Evolutionary conservation across 1,140 invertebrate species (phyloP), one percentile per base, ranked within the genome.

Genomic region (Linepithema humile): DNA sequence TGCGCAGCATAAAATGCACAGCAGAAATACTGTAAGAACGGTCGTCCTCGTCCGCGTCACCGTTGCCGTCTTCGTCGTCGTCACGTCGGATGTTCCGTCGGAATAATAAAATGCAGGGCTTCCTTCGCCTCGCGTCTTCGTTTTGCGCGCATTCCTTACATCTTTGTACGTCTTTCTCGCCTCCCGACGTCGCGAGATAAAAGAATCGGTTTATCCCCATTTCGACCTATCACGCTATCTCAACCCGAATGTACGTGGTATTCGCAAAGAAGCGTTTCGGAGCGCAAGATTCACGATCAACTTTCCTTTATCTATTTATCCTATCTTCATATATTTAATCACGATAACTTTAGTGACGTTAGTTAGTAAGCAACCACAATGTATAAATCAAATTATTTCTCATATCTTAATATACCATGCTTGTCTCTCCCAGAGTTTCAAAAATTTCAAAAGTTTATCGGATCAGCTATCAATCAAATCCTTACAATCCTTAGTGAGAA

Each of bases 41-140:
- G 64, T 20, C 69, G 78, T 77, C 60, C 50, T 65, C 73, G 65
- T 40, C 48, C 83, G 45, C 64, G 40, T 50, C 48, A 17, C 48
- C 38, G 70, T 77, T 55, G 53, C 43, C 38, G 73, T 48, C 40
- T 23, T 43, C 53, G 48, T 74, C 45, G 62, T n/a, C 82, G 17
- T 64, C 82, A 50, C 59, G 74, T 86, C 62, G 72, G 59, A 89
- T 85, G 69, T 89, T 89, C 78, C 38, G 50, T 9, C 59, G 62
- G 87, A 89, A 89, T 89, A 87, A 86, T 89, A 89, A 89, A 89
- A 87, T 70, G 67, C 84, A 67, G 55, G 38, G 75, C 43, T 64
- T 75, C 69, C 45, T 53, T 43, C 38, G 17, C n/a, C 32, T 43
- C 40, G n/a, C 35, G 35, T 53, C 67, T 80, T 74, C 57, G 20